Evolutionary conservation across 1,140 invertebrate species (phyloP).

Genomic region (Zaprionus lachaisei): DNA sequence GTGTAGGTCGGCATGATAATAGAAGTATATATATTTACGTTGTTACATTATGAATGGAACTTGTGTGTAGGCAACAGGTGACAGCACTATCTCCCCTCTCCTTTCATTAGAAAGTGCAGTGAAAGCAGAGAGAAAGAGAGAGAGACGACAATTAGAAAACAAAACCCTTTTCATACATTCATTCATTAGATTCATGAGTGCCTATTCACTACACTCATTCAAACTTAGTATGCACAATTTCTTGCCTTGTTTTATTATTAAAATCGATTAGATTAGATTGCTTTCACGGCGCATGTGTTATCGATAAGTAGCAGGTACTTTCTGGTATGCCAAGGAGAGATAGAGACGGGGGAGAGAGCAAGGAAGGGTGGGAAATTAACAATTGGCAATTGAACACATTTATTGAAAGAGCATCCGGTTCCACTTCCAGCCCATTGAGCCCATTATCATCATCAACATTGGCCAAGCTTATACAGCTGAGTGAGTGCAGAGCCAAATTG

Average conservation of each 20-base stretch:
- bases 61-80: conserved; percentile 51
- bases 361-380: conserved; percentile 1
- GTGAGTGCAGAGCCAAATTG: conserved; percentile 45
- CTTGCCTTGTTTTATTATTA: conserved; percentile 6
- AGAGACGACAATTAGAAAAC: conserved; percentile 61
- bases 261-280: conserved; percentile 30
- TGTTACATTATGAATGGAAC: conserved; percentile 10
- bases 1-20: conserved; percentile 32
- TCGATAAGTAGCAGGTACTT: background rate
- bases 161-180: conserved; percentile 69
- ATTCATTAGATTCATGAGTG: background rate
- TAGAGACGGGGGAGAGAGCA: background rate
- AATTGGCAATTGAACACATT: conserved; percentile 36
- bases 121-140: conserved; percentile 50
- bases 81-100: conserved; percentile 8
- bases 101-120: conserved; percentile 73
- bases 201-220: conserved; percentile 7
- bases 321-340: background rate
- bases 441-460: conserved; percentile 32
- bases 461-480: conserved; percentile 34
- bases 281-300: conserved; percentile 18
- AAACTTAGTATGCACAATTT: background rate
- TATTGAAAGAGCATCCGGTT: conserved; percentile 50
- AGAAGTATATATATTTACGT: conserved; percentile 12
- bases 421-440: conserved; percentile 49